Evolutionary conservation across 2,113 vertebrate genomes (phyloP).

Genomic region (Mustelus asterias): DNA sequence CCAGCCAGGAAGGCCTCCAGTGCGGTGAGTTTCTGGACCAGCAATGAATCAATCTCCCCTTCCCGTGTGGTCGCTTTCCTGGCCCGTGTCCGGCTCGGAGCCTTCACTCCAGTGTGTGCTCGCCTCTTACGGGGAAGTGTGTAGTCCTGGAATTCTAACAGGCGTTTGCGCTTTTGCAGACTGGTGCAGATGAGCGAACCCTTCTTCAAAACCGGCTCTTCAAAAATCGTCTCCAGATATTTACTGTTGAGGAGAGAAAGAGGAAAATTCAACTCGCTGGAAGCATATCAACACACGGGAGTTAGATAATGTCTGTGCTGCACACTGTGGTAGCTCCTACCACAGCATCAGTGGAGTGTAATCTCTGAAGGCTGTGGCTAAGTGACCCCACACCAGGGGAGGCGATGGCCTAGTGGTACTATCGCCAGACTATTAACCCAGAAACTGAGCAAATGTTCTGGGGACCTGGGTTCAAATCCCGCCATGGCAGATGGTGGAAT

Average conservation of each 20-base stretch:
- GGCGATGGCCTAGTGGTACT: no score
- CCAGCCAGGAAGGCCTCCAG: constrained; percentile 77
- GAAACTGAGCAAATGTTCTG: no score
- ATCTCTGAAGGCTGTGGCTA: background rate
- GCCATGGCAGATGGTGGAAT: no score
- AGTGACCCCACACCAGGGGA: background rate
- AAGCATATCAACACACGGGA: background rate
- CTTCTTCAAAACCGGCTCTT: constrained; percentile 87
- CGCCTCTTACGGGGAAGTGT: constrained; percentile 82
- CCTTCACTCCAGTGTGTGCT: constrained; percentile 53
- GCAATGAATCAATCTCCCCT: constrained; percentile 72
- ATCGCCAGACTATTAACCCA: no score
- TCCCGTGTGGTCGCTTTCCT: constrained; percentile 68
- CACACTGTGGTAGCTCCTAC: background rate
- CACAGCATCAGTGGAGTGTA: background rate
- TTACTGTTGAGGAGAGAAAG: constrained; percentile 48
- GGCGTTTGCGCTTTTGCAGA: constrained; percentile 81
- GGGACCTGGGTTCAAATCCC: no score
- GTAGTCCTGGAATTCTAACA: constrained; percentile 87
- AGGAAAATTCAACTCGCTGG: background rate
- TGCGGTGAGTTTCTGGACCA: constrained; percentile 80
- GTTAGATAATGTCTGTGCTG: background rate
- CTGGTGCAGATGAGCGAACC: constrained; percentile 77
- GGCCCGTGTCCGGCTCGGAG: constrained; percentile 58
- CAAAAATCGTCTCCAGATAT: constrained; percentile 92